Evolutionary conservation across 2,888 invertebrate species (phyloP).

Genomic region (Hyposoter didymator): DNA sequence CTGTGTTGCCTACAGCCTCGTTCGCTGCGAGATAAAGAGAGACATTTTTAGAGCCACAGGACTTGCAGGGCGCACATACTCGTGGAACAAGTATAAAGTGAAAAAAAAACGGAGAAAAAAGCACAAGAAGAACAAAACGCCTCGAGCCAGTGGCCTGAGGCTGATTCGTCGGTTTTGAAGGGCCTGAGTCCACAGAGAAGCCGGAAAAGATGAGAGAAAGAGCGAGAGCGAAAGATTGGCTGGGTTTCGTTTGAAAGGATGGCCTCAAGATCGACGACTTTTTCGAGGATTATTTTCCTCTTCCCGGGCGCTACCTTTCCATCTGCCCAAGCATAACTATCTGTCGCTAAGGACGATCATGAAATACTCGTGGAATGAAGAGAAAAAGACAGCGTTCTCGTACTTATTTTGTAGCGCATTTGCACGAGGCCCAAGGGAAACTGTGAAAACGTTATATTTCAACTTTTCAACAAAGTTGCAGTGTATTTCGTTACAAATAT

Average conservation of each 20-base stretch:
- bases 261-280: constrained; percentile 53
- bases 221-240: constrained; percentile 26
- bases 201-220: constrained; percentile 28
- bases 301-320: constrained; percentile 20
- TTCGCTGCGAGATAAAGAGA: constrained; percentile 44
- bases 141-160: constrained; percentile 22
- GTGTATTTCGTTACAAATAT: background rate
- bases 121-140: constrained; percentile 51
- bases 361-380: constrained; percentile 21
- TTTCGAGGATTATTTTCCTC: constrained; percentile 33
- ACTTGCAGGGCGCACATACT: constrained; percentile 41
- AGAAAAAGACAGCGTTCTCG: background rate
- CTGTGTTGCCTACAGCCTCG: constrained; percentile 40
- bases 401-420: background rate
- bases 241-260: constrained; percentile 20
- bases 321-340: constrained; percentile 10
- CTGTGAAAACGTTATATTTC: too few relatives aligned
- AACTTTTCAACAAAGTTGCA: background rate
- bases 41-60: constrained; percentile 55
- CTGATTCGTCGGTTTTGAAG: constrained; percentile 49
- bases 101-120: constrained; percentile 34
- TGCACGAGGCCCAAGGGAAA: too few relatives aligned
- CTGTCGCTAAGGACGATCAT: constrained; percentile 32
- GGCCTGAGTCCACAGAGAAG: constrained; percentile 24
- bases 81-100: constrained; percentile 42